Evolutionary conservation across 2,888 invertebrate genomes (phyloP).

Genomic region (Gortyna flavago): DNA sequence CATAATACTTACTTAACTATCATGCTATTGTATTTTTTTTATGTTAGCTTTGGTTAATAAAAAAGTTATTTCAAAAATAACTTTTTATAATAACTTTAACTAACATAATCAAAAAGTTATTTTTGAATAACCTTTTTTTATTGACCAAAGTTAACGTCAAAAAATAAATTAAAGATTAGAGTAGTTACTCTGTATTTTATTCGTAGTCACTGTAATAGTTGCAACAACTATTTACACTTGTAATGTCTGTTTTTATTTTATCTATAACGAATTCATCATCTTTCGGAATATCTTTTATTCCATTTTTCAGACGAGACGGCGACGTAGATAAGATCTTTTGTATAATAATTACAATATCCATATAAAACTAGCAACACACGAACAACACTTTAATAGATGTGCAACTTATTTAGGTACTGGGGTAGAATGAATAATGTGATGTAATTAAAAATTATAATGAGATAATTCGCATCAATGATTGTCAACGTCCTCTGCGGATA

Average conservation of each 20-base stretch:
- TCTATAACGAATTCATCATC: slow-evolving; percentile 3
- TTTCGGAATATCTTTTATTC: not conserved
- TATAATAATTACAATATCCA: slow-evolving; percentile 24
- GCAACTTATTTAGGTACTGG: slow-evolving; percentile 42
- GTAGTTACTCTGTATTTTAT: not conserved
- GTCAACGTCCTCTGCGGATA: slow-evolving; percentile 46
- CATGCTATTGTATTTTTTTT: too few relatives aligned
- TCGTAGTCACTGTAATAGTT: not conserved
- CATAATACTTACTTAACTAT: too few relatives aligned
- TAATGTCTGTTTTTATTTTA: not conserved
- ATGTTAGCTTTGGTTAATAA: too few relatives aligned
- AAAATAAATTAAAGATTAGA: not conserved
- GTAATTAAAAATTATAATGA: slow-evolving; percentile 62
- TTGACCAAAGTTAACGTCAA: too few relatives aligned
- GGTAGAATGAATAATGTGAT: slow-evolving; percentile 43
- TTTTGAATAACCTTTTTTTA: too few relatives aligned
- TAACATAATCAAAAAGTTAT: too few relatives aligned
- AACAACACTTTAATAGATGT: slow-evolving; percentile 22
- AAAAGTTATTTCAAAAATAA: too few relatives aligned
- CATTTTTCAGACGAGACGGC: slow-evolving; percentile 31
- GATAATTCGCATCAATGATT: slow-evolving; percentile 57
- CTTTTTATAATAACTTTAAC: too few relatives aligned
- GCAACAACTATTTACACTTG: not conserved
- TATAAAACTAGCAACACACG: slow-evolving; percentile 19
- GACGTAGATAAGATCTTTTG: slow-evolving; percentile 23